phyloP scores from a whole-genome alignment of 2,113 vertebrate species.

The Marmota flaviventris region DNA sequence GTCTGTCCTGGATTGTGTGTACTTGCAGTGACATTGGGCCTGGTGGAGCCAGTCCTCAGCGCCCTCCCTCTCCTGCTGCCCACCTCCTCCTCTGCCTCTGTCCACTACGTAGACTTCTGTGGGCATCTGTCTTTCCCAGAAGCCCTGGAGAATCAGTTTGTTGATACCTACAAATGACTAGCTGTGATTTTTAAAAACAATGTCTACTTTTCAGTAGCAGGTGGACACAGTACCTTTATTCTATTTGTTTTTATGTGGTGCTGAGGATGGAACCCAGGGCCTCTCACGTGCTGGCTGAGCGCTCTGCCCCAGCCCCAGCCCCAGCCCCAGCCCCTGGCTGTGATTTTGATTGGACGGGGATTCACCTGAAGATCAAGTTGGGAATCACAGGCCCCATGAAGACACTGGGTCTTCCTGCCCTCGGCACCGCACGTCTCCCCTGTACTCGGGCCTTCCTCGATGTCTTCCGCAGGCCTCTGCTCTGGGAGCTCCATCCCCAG shows the following conservation, averaged over 20 bases:
- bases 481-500: background rate
- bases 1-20: too few relatives aligned
- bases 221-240: too few relatives aligned
- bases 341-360: background rate
- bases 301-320: too few relatives aligned
- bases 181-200: too few relatives aligned
- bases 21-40: too few relatives aligned
- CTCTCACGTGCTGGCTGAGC: accelerated
- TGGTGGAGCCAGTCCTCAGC: too few relatives aligned
- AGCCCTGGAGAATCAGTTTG: background rate
- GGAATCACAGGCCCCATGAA: background rate
- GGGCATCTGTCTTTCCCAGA: too few relatives aligned
- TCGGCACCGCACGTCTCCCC: accelerated
- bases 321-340: background rate
- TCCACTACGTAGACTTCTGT: background rate
- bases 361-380: background rate
- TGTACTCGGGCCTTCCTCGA: background rate
- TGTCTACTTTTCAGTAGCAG: too few relatives aligned
- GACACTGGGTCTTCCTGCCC: background rate
- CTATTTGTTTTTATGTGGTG: too few relatives aligned
- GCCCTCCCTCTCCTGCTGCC: background rate
- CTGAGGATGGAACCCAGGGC: too few relatives aligned
- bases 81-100: background rate
- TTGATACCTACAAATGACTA: background rate
- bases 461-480: background rate